These are phyloP conservation scores for Onychorhynchus coronatus DNA, from an alignment of 2,113 vertebrate species.

Conservation along the genomic window DNA sequence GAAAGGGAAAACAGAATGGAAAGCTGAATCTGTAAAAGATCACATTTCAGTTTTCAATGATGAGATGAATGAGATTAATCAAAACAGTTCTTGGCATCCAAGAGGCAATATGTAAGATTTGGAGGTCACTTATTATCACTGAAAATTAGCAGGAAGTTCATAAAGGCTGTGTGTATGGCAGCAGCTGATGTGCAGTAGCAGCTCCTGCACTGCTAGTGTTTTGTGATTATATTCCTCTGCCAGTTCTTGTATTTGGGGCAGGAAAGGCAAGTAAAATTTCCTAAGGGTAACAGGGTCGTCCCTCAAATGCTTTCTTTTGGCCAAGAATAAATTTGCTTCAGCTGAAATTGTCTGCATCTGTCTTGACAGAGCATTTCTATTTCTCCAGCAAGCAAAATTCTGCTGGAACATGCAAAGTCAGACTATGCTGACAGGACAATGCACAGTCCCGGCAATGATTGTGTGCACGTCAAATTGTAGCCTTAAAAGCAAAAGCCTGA, in stretches of 20 bases:
- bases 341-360: background rate
- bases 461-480: background rate
- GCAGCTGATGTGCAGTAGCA: background rate
- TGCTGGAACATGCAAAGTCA: background rate
- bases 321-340: background rate
- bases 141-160: background rate
- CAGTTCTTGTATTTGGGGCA: background rate
- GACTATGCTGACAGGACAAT: background rate
- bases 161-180: background rate
- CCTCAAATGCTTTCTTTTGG: background rate
- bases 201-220: background rate
- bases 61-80: no score
- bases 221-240: background rate
- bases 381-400: background rate
- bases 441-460: background rate
- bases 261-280: background rate
- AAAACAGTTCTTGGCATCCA: background rate
- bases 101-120: background rate
- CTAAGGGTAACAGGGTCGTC: background rate
- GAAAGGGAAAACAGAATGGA: background rate
- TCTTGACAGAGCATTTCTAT: background rate
- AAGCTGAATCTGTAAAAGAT: background rate
- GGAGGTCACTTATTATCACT: background rate
- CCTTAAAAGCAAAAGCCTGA: background rate
- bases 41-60: background rate